Conservation (phyloP, 2,888 invertebrate species). For the Habroteleia sp. region DNA sequence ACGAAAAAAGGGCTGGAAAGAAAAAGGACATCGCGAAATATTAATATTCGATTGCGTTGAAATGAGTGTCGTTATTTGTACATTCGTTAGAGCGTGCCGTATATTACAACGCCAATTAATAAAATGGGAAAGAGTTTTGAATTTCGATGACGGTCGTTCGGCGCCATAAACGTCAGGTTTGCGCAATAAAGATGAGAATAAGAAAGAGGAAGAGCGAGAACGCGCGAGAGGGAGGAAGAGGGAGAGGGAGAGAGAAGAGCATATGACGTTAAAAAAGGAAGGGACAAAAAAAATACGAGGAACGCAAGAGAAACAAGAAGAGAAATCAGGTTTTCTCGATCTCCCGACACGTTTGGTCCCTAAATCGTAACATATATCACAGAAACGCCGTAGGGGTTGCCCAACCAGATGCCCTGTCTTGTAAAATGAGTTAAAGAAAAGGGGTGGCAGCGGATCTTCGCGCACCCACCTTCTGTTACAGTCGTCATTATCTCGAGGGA, state of each 20-base stretch:
- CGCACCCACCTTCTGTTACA: constrained; percentile 61
- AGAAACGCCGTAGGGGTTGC: constrained; percentile 67
- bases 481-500: constrained; percentile 60
- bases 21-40: constrained; percentile 32
- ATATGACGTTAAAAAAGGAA: constrained; percentile 29
- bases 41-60: constrained; percentile 62
- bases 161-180: constrained; percentile 76
- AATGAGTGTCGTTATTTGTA: constrained; percentile 61
- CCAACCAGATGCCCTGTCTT: constrained; percentile 68
- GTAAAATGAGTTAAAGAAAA: constrained; percentile 66
- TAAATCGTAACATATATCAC: constrained; percentile 72
- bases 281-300: constrained; percentile 37
- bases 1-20: constrained; percentile 23
- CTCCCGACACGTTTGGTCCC: constrained; percentile 67
- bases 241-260: constrained; percentile 5
- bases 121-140: constrained; percentile 71
- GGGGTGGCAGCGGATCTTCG: constrained; percentile 51
- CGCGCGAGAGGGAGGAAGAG: constrained; percentile 5
- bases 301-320: constrained; percentile 57
- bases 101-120: constrained; percentile 74
- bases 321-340: constrained; percentile 65
- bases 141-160: constrained; percentile 73
- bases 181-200: constrained; percentile 73
- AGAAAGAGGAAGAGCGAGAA: constrained; percentile 18
- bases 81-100: constrained; percentile 63